These are phyloP conservation scores for Cephus rjabovi DNA, from an alignment of 2,888 invertebrate genomes.

Conservation along the genomic window DNA sequence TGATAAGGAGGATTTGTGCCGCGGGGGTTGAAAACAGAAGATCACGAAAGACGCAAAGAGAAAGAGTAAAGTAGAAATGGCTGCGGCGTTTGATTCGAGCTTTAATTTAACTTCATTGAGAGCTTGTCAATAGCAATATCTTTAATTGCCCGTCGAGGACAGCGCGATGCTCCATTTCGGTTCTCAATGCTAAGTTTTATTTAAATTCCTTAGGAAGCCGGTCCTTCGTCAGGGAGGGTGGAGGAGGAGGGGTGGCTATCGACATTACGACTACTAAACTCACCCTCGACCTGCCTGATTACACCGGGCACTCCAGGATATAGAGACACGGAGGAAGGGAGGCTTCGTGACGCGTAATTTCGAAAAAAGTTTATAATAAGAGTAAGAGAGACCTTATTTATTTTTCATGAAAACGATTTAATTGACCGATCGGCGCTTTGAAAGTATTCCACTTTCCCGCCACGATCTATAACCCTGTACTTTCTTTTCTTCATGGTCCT, in stretches of 20 bases:
- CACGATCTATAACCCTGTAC: conserved; percentile 11
- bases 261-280: background rate
- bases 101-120: conserved; percentile 59
- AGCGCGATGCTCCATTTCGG: conserved; percentile 24
- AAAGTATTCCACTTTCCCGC: conserved; percentile 15
- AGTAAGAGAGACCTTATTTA: background rate
- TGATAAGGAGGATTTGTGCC: background rate
- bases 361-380: background rate
- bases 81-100: conserved; percentile 41
- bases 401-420: conserved; percentile 29
- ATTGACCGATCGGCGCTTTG: conserved; percentile 47
- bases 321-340: background rate
- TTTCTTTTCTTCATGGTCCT: background rate
- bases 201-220: background rate
- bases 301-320: background rate
- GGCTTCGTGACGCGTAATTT: background rate
- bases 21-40: background rate
- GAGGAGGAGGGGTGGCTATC: background rate
- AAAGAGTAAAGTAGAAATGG: background rate
- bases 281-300: background rate
- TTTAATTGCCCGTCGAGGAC: conserved; percentile 54
- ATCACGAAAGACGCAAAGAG: background rate
- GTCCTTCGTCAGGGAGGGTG: background rate
- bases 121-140: conserved; percentile 59
- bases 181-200: conserved; percentile 13